Percentiles rank a stretch among this genome's conserved stretches.
Conservation (phyloP, 1,140 invertebrate species). For the Brachystomella parvula region DNA sequence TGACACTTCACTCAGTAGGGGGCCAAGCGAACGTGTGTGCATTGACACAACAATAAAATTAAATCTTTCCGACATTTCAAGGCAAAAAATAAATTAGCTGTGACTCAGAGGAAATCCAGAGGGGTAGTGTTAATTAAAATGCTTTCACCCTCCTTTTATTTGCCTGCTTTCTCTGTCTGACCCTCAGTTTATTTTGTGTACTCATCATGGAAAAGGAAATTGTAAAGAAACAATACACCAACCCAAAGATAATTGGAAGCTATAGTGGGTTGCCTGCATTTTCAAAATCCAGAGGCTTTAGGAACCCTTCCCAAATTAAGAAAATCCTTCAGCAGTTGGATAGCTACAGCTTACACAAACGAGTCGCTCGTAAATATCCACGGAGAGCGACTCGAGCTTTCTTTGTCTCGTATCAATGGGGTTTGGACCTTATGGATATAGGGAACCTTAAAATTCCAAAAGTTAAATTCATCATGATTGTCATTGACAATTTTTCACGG, state of each 20-base stretch:
- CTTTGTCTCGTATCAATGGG: background rate
- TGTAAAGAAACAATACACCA: background rate
- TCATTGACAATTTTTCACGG: background rate
- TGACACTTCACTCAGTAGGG: too few species aligned
- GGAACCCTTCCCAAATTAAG: background rate
- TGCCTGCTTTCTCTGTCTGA: too few species aligned
- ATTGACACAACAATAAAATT: too few species aligned
- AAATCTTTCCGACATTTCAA: too few species aligned
- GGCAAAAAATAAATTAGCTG: too few species aligned
- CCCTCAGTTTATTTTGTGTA: too few species aligned
- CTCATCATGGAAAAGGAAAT: too few species aligned
- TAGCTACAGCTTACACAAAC: slow-evolving; percentile 1
- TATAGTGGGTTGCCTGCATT: background rate
- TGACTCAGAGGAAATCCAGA: too few species aligned
- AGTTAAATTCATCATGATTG: background rate
- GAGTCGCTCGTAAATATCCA: background rate
- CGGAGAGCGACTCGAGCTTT: background rate
- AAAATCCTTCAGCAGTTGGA: background rate
- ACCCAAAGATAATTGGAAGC: background rate
- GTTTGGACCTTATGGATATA: background rate
- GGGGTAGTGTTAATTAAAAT: too few species aligned
- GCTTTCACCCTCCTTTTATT: too few species aligned
- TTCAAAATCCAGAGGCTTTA: background rate
- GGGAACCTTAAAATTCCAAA: background rate
- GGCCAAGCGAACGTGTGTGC: too few species aligned